These are phyloP conservation scores for Syrista parreyssii DNA, from an alignment of 2,888 invertebrate species.

Conservation along the genomic window DNA sequence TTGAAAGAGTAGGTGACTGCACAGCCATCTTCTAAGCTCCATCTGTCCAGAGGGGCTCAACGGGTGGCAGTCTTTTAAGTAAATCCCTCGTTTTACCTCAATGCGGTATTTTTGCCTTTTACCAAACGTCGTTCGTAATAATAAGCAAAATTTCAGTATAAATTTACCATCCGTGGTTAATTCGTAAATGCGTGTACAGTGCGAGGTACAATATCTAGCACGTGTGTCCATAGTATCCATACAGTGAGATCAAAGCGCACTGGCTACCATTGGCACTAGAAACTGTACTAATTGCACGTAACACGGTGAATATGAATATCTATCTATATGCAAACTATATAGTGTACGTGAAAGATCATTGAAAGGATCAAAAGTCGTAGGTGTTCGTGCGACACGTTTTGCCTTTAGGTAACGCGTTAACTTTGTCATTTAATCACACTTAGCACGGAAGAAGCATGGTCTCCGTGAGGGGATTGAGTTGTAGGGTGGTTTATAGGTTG, in stretches of 20 bases:
- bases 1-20: background rate
- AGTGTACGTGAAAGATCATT: background rate
- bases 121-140: conserved; percentile 29
- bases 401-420: background rate
- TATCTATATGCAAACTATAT: background rate
- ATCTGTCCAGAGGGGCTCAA: conserved; percentile 41
- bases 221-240: background rate
- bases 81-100: conserved; percentile 46
- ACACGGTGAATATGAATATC: background rate
- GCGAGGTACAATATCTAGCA: background rate
- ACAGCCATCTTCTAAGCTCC: conserved; percentile 31
- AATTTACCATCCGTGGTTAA: background rate
- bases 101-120: conserved; percentile 27
- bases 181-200: background rate
- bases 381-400: background rate
- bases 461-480: background rate
- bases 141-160: conserved; percentile 34
- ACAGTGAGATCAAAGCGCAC: background rate
- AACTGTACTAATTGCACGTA: background rate
- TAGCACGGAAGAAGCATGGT: background rate
- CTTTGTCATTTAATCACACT: conserved; percentile 11
- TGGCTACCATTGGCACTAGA: background rate
- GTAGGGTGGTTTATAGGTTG: background rate
- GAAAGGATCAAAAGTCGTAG: conserved; percentile 1
- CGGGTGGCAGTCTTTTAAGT: conserved; percentile 36